phyloP scores from a whole-genome alignment of 2,113 vertebrate species.

The Cryptotis parvus region DNA sequence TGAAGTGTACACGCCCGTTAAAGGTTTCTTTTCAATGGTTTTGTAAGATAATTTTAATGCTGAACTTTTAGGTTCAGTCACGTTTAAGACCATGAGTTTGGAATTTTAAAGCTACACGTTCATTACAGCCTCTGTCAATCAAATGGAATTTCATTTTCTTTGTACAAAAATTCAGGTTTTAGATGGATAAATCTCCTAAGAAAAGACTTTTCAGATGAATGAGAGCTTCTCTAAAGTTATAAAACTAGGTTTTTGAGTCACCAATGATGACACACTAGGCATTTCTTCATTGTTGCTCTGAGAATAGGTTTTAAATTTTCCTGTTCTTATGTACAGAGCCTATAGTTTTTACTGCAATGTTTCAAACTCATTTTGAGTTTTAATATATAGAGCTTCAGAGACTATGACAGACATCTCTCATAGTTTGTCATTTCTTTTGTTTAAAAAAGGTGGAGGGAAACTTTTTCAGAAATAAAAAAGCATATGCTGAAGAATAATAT shows the following conservation, averaged over 20 bases:
- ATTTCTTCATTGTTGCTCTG: constrained; percentile 25
- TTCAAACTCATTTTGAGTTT: constrained; percentile 3
- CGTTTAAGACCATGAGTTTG: not conserved
- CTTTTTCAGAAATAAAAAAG: not conserved
- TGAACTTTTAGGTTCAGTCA: not conserved
- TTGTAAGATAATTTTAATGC: not conserved
- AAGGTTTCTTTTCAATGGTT: constrained; percentile 17
- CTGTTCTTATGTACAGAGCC: not conserved
- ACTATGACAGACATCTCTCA: not conserved
- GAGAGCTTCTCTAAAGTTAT: not conserved
- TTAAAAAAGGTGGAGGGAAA: not conserved
- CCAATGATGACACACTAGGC: not conserved
- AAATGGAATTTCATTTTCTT: constrained; percentile 44
- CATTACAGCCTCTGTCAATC: constrained; percentile 19
- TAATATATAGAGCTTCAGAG: not conserved
- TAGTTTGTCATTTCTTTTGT: not conserved
- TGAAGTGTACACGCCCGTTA: not conserved
- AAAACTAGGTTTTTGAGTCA: constrained; percentile 13
- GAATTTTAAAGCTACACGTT: not conserved
- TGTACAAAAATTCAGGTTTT: not conserved
- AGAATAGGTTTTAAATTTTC: constrained; percentile 53
- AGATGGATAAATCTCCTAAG: not conserved
- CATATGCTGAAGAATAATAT: not conserved
- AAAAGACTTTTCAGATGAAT: constrained; percentile 37
- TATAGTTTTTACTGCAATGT: constrained; percentile 35